These are phyloP conservation scores for Chelmon rostratus DNA, from an alignment of 2,797 vertebrate genomes.

Conservation along the genomic window DNA sequence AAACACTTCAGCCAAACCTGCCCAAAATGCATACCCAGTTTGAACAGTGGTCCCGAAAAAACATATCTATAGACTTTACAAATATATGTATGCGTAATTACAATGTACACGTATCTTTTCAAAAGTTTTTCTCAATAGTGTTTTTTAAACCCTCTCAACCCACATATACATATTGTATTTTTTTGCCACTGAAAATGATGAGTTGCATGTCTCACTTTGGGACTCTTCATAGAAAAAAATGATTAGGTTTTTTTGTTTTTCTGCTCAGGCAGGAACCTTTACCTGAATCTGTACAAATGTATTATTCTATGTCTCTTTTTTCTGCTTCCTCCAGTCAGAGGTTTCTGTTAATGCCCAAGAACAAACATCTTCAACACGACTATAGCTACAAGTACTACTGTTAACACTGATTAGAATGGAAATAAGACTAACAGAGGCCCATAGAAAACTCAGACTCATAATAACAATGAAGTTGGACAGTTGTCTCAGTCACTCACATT, in stretches of 20 bases:
- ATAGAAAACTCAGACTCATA: slow-evolving; percentile 78
- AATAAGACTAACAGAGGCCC: slow-evolving; percentile 82
- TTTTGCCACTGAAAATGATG: slow-evolving; percentile 76
- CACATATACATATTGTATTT: slow-evolving; percentile 68
- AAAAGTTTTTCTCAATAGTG: slow-evolving; percentile 64
- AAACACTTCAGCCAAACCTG: slow-evolving; percentile 62
- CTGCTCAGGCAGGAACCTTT: slow-evolving; percentile 77
- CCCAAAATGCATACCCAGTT: slow-evolving; percentile 66
- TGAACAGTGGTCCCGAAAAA: slow-evolving; percentile 78
- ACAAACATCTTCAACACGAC: slow-evolving; percentile 84
- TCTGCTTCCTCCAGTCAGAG: slow-evolving; percentile 72
- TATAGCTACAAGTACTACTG: slow-evolving; percentile 87
- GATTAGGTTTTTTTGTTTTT: slow-evolving; percentile 63
- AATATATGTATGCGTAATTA: slow-evolving; percentile 85
- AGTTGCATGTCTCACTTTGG: slow-evolving; percentile 81
- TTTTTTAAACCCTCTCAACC: slow-evolving; percentile 66
- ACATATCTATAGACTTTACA: slow-evolving; percentile 79
- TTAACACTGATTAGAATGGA: slow-evolving; percentile 85
- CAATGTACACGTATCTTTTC: slow-evolving; percentile 81
- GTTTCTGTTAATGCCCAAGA: slow-evolving; percentile 87
- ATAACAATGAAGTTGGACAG: slow-evolving; percentile 73
- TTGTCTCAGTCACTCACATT: slow-evolving; percentile 76
- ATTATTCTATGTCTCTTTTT: slow-evolving; percentile 74
- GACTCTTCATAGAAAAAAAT: slow-evolving; percentile 77
- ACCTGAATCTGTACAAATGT: slow-evolving; percentile 84